These are phyloP conservation scores for Celastrina argiolus DNA, from an alignment of 2,888 invertebrate species.

Conservation along the genomic window DNA sequence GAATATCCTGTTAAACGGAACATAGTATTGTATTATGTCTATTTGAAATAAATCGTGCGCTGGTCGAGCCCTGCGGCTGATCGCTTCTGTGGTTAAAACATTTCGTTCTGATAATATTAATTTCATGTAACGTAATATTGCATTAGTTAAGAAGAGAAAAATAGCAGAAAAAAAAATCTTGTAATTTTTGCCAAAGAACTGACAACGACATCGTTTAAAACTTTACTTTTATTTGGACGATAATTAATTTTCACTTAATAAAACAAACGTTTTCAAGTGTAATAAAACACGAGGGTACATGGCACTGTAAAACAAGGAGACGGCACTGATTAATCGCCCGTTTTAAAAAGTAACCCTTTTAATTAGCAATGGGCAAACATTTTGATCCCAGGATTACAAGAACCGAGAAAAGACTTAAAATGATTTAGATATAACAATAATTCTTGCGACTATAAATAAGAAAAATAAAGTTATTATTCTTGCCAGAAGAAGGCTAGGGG, in stretches of 20 bases:
- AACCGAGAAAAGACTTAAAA: conserved; percentile 73
- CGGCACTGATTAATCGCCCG: conserved; percentile 29
- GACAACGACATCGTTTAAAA: too few species aligned
- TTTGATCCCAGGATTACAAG: conserved; percentile 73
- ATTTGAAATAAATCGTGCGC: conserved; percentile 66
- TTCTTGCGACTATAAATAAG: conserved; percentile 72
- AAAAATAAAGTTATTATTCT: conserved; percentile 58
- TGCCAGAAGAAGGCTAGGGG: conserved; percentile 38
- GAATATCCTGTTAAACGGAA: conserved; percentile 40
- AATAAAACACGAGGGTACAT: conserved; percentile 12
- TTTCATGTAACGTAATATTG: background rate
- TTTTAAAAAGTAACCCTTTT: conserved; percentile 67
- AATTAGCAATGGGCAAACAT: conserved; percentile 66
- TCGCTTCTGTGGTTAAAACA: conserved; percentile 59
- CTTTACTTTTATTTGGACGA: too few species aligned
- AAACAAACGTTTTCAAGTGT: background rate
- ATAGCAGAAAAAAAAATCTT: too few species aligned
- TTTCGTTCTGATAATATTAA: conserved; percentile 13
- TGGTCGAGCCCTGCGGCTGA: conserved; percentile 59
- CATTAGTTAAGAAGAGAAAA: too few species aligned
- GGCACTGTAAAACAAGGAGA: conserved; percentile 23
- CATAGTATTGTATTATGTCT: conserved; percentile 46
- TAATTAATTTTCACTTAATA: background rate
- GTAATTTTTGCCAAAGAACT: too few species aligned
- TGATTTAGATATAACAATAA: conserved; percentile 76